Conservation (phyloP, 2,888 invertebrate genomes). For the Zygothrica quintamaculata region DNA sequence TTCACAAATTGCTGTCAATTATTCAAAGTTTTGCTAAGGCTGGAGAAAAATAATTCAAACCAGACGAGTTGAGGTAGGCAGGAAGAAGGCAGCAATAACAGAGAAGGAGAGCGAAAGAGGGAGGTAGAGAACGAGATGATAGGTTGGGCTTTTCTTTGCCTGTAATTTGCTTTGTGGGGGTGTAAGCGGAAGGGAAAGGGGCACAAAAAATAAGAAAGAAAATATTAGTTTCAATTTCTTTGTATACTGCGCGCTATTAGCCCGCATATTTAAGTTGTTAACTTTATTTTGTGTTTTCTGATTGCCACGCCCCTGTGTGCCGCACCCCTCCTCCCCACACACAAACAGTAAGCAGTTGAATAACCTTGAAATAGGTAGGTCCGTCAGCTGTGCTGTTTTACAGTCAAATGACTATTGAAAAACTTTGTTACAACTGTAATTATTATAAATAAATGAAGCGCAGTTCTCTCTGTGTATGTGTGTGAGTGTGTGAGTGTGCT, state of each 20-base stretch:
- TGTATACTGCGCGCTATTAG: constrained; percentile 55
- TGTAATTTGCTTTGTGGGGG: too few relatives aligned
- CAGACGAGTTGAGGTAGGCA: too few relatives aligned
- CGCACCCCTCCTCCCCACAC: background rate
- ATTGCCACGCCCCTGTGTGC: constrained; percentile 30
- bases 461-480: constrained; percentile 56
- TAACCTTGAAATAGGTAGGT: background rate
- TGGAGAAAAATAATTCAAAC: background rate
- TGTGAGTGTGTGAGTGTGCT: background rate
- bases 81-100: too few relatives aligned
- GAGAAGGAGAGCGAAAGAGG: too few relatives aligned
- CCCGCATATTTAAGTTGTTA: constrained; percentile 70
- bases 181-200: too few relatives aligned
- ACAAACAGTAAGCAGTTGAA: background rate
- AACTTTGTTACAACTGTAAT: constrained; percentile 73
- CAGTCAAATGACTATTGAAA: constrained; percentile 69
- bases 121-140: too few relatives aligned
- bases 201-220: too few relatives aligned
- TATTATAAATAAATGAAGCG: constrained; percentile 80
- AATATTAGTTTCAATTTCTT: constrained; percentile 57
- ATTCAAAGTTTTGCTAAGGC: constrained; percentile 35
- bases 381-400: constrained; percentile 47
- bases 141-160: too few relatives aligned
- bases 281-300: too few relatives aligned
- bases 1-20: constrained; percentile 41